Evolutionary conservation across 2,113 vertebrate genomes (phyloP).

Genomic region (Protomyctophum bolini): DNA sequence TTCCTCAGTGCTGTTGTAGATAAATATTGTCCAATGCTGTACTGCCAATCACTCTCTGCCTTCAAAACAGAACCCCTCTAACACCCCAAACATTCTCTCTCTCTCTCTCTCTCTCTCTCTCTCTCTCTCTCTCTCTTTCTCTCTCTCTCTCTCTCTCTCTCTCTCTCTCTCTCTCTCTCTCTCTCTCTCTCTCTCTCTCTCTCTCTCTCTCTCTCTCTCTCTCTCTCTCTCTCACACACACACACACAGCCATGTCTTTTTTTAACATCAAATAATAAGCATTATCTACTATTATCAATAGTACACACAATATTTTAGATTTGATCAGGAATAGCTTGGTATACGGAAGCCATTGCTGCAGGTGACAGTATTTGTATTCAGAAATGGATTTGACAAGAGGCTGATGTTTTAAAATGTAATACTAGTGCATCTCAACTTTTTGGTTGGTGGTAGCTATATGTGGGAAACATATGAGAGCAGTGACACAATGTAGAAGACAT

Average conservation of each 20-base stretch:
- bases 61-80: constrained; percentile 42
- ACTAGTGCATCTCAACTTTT: constrained; percentile 50
- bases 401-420: constrained; percentile 66
- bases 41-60: constrained; percentile 57
- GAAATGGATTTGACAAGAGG: constrained; percentile 71
- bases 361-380: constrained; percentile 51
- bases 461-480: too few relatives aligned
- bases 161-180: too few relatives aligned
- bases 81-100: not conserved
- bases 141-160: too few relatives aligned
- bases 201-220: too few relatives aligned
- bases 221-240: too few relatives aligned
- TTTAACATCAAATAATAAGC: too few relatives aligned
- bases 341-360: constrained; percentile 27
- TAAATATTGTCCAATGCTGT: constrained; percentile 71
- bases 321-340: constrained; percentile 58
- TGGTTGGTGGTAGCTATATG: too few relatives aligned
- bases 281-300: too few relatives aligned
- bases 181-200: too few relatives aligned
- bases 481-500: too few relatives aligned
- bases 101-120: too few relatives aligned
- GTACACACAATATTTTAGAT: constrained; percentile 34
- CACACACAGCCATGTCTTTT: not conserved
- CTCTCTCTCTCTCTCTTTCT: too few relatives aligned
- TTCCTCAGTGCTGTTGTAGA: constrained; percentile 72